Evolutionary conservation across 2,888 invertebrate genomes (phyloP).

Genomic region (Gerosis bhagava): DNA sequence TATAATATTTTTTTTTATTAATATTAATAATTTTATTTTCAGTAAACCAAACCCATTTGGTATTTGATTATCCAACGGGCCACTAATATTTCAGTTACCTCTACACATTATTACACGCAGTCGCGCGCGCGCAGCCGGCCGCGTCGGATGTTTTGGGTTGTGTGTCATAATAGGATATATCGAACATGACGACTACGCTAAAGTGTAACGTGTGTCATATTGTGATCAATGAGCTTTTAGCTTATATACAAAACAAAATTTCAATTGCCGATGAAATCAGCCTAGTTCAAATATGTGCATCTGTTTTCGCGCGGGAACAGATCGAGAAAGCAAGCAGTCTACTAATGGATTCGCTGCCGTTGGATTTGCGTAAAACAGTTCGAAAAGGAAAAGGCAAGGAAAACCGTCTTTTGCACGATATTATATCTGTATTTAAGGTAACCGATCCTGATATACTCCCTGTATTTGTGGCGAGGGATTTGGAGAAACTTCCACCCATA

Average conservation of each 20-base stretch:
- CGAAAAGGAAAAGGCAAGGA: slow-evolving; percentile 30
- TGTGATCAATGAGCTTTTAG: slow-evolving; percentile 25
- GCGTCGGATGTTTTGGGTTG: too few species aligned
- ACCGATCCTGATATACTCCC: slow-evolving; percentile 1
- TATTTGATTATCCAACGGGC: too few species aligned
- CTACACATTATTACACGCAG: too few species aligned
- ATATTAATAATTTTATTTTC: too few species aligned
- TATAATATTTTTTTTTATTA: too few species aligned
- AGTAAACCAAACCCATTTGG: too few species aligned
- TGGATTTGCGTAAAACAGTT: slow-evolving; percentile 20
- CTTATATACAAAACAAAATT: slow-evolving; percentile 30
- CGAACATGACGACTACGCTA: too few species aligned
- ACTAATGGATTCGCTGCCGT: slow-evolving; percentile 24
- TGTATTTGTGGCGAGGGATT: background rate
- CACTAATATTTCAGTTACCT: too few species aligned
- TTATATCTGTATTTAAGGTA: background rate
- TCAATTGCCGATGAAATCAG: slow-evolving; percentile 27
- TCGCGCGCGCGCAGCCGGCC: too few species aligned
- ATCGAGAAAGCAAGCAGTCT: slow-evolving; percentile 24
- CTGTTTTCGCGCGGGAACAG: slow-evolving; percentile 25
- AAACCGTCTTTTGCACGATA: slow-evolving; percentile 14
- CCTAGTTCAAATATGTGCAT: slow-evolving; percentile 27
- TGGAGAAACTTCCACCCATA: background rate
- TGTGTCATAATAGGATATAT: too few species aligned
- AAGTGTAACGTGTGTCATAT: slow-evolving; percentile 16